Evolutionary conservation across 2,797 vertebrate genomes (phyloP).

Genomic region (Pyrocephalus nanus): DNA sequence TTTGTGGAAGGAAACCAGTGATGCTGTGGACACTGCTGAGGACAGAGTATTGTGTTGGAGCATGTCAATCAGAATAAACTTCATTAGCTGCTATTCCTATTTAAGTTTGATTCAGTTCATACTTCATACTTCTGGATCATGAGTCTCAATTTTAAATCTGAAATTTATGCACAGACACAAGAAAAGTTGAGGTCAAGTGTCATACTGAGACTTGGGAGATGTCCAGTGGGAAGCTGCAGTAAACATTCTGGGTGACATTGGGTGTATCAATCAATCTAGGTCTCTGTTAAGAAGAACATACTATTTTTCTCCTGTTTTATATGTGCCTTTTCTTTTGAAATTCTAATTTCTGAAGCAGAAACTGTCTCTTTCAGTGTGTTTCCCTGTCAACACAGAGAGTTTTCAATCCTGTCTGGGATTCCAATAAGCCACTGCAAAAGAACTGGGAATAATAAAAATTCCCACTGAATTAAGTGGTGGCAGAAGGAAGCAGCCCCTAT

Average conservation of each 20-base stretch:
- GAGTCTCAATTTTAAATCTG: background rate
- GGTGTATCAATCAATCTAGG: background rate
- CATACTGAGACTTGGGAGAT: background rate
- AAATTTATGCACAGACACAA: background rate
- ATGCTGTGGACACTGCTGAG: background rate
- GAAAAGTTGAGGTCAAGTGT: background rate
- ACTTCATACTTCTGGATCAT: background rate
- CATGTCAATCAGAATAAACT: background rate
- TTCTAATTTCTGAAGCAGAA: background rate
- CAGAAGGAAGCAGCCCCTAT: background rate
- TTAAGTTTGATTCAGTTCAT: background rate
- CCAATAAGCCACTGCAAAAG: background rate
- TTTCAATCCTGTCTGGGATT: background rate
- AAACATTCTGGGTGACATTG: background rate
- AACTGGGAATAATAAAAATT: background rate
- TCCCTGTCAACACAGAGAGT: background rate
- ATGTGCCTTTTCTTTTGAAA: background rate
- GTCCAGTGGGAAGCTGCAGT: background rate
- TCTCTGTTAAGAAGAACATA: background rate
- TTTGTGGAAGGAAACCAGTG: background rate
- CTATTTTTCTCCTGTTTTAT: background rate
- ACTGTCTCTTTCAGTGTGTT: background rate
- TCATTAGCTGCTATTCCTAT: background rate
- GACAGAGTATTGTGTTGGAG: background rate
- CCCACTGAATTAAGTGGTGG: background rate